Evolutionary conservation across 2,888 invertebrate species (phyloP).

Genomic region (Trissoscelio sp.): DNA sequence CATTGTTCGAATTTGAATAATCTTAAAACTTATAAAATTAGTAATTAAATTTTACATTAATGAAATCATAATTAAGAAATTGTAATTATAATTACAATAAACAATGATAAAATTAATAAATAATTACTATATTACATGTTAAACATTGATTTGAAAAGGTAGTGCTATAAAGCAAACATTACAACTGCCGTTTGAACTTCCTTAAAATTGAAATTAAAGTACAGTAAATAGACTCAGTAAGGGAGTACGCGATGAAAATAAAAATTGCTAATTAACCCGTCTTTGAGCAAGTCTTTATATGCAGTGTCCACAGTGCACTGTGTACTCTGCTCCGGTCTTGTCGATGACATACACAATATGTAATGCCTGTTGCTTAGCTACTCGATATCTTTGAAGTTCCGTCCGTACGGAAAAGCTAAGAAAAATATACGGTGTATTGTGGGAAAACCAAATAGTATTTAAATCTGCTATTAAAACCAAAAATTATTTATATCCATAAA

Average conservation of each 20-base stretch:
- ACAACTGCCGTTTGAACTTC: slow-evolving; percentile 8
- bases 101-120: no score
- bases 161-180: slow-evolving; percentile 2
- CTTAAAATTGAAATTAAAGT: slow-evolving; percentile 30
- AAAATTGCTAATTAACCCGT: slow-evolving; percentile 64
- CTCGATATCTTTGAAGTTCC: slow-evolving; percentile 70
- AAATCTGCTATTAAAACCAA: no score
- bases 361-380: slow-evolving; percentile 70
- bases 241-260: slow-evolving; percentile 36
- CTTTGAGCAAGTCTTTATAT: slow-evolving; percentile 57
- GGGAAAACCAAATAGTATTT: slow-evolving; percentile 68
- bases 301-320: slow-evolving; percentile 61
- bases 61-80: no score
- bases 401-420: slow-evolving; percentile 50
- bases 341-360: slow-evolving; percentile 68
- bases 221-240: slow-evolving; percentile 32
- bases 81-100: no score
- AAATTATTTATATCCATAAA: no score
- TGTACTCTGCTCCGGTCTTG: slow-evolving; percentile 63
- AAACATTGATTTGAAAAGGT: neutral
- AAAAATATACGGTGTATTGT: slow-evolving; percentile 59
- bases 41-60: no score
- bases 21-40: no score
- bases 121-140: neutral
- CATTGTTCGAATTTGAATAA: no score